These are phyloP conservation scores for Thalpophila matura DNA, from an alignment of 2,888 invertebrate species.

Conservation along the genomic window DNA sequence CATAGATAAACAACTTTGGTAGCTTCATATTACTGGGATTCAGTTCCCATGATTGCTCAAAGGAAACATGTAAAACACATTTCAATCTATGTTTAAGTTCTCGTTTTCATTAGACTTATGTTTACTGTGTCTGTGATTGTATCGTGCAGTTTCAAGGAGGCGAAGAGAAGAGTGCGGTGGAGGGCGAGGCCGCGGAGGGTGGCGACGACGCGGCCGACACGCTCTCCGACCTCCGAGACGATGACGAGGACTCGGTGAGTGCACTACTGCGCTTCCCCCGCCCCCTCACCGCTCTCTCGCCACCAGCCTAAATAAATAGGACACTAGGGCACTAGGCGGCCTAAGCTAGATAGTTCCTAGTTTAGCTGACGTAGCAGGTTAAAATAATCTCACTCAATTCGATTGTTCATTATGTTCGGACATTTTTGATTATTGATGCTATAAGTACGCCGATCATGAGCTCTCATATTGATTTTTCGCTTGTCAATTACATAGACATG, in stretches of 20 bases:
- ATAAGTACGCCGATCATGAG: constrained; percentile 59
- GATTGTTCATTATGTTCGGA: constrained; percentile 59
- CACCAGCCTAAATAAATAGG: constrained; percentile 79
- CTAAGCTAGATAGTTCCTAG: constrained; percentile 74
- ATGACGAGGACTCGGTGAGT: constrained; percentile 94
- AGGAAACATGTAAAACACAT: constrained; percentile 1
- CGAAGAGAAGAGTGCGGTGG: constrained; percentile 78
- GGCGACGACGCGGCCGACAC: constrained; percentile 80
- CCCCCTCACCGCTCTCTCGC: constrained; percentile 57
- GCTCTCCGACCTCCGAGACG: constrained; percentile 89
- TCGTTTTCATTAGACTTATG: constrained; percentile 30
- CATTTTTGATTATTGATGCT: constrained; percentile 52
- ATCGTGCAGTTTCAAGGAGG: constrained; percentile 78
- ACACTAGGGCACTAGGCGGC: constrained; percentile 82
- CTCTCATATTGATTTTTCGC: constrained; percentile 77
- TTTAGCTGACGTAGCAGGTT: constrained; percentile 65
- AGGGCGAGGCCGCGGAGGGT: constrained; percentile 76
- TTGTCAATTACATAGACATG: constrained; percentile 83
- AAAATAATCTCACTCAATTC: constrained; percentile 65
- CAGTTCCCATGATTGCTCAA: neutral
- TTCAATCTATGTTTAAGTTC: constrained; percentile 22
- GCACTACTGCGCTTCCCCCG: constrained; percentile 69
- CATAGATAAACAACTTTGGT: too few species aligned
- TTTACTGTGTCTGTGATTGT: constrained; percentile 29
- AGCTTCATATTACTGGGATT: too few species aligned